A percentile compares a stretch with the other conserved stretches of the same genome.
phyloP scores from a whole-genome alignment of 2,113 vertebrate genomes.

The Gadus macrocephalus region DNA sequence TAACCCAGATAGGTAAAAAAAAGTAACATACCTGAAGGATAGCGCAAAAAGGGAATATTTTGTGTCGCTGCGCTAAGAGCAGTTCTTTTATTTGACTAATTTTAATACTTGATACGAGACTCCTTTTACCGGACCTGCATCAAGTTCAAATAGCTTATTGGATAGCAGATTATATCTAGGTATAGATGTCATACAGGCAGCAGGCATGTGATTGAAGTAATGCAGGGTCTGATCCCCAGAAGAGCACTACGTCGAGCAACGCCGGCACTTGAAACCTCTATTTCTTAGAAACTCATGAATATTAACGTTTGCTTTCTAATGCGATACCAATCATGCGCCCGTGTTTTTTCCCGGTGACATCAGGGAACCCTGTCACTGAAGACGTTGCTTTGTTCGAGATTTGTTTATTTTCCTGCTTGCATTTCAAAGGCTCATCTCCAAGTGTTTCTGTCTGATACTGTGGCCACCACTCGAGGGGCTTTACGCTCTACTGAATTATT shows the following conservation, averaged over 20 bases:
- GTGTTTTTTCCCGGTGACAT: background rate
- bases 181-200: too few relatives aligned
- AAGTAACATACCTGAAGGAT: background rate
- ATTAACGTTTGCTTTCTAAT: slow-evolving; percentile 9
- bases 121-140: too few relatives aligned
- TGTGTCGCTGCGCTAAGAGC: slow-evolving; percentile 24
- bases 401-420: slow-evolving; percentile 15
- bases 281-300: slow-evolving; percentile 18
- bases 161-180: too few relatives aligned
- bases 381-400: background rate
- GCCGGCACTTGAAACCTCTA: background rate
- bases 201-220: too few relatives aligned
- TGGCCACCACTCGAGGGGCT: slow-evolving; percentile 3
- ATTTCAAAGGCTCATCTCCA: slow-evolving; percentile 26
- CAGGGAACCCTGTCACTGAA: background rate
- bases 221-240: too few relatives aligned
- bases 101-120: background rate
- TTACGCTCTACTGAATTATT: slow-evolving; percentile 17
- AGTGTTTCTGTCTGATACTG: slow-evolving; percentile 23
- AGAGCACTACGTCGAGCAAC: too few relatives aligned
- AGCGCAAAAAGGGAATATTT: background rate
- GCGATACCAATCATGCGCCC: background rate
- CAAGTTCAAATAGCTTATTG: too few relatives aligned
- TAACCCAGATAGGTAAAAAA: slow-evolving; percentile 19
- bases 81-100: slow-evolving; percentile 30